A percentile compares a stretch with the other conserved stretches of the same genome.
Evolutionary conservation across 2,888 invertebrate species (phyloP).

Genomic region (Ophioninae sp.): DNA sequence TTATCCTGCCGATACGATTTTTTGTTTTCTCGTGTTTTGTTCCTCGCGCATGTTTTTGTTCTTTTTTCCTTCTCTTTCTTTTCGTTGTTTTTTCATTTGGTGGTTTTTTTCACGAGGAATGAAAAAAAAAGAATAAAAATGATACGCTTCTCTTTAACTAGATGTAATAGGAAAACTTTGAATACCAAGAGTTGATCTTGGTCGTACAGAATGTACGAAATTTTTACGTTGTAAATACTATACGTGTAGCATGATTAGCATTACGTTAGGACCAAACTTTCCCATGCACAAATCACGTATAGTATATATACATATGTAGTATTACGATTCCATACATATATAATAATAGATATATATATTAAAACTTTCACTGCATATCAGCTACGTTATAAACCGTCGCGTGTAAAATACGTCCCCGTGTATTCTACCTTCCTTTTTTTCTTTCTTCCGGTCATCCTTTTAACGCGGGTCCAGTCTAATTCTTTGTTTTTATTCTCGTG

Average conservation of each 20-base stretch:
- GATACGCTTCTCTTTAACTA: slow-evolving; percentile 63
- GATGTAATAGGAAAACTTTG: slow-evolving; percentile 68
- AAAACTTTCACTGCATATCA: slow-evolving; percentile 67
- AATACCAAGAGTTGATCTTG: slow-evolving; percentile 61
- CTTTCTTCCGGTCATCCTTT: not conserved
- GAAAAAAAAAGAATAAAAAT: slow-evolving; percentile 39
- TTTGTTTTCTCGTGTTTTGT: not conserved
- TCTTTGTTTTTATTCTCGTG: not conserved
- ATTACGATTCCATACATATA: slow-evolving; percentile 45
- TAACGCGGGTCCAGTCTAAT: not conserved
- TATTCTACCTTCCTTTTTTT: slow-evolving; percentile 12
- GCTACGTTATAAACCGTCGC: slow-evolving; percentile 55
- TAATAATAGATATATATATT: slow-evolving; percentile 54
- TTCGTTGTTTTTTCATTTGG: not conserved
- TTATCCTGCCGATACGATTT: not conserved
- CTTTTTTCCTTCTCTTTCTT: not conserved
- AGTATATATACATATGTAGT: slow-evolving; percentile 46
- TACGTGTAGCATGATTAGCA: slow-evolving; percentile 25
- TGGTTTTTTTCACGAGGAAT: slow-evolving; percentile 57
- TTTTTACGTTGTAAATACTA: slow-evolving; percentile 21
- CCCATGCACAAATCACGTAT: slow-evolving; percentile 57
- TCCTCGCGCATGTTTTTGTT: not conserved
- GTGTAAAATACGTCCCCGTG: slow-evolving; percentile 45
- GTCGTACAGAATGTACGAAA: slow-evolving; percentile 62
- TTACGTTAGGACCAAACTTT: slow-evolving; percentile 63